These are phyloP conservation scores for Acanthisitta chloris DNA, from an alignment of 2,113 vertebrate species.

Conservation along the genomic window DNA sequence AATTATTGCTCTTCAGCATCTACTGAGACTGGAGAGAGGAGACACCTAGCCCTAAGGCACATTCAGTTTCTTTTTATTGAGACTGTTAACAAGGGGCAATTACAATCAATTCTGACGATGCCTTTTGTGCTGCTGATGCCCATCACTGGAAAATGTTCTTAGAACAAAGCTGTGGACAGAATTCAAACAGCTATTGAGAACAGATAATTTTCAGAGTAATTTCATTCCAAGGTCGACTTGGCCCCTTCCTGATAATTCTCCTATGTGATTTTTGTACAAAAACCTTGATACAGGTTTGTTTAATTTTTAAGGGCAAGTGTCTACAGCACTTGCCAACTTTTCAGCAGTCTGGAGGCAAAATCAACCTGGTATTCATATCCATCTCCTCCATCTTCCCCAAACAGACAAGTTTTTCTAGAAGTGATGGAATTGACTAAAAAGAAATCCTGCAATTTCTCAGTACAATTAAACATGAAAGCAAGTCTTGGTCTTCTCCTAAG, in stretches of 20 bases:
- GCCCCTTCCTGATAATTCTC: not conserved
- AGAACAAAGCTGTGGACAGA: not conserved
- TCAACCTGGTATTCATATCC: not conserved
- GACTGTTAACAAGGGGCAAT: not conserved
- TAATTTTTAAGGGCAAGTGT: not conserved
- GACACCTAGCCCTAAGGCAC: not conserved
- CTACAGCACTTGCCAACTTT: not conserved
- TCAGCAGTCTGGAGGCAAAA: not conserved
- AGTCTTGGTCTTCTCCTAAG: not conserved
- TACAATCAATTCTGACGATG: not conserved
- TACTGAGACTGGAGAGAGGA: not conserved
- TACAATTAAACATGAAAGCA: not conserved
- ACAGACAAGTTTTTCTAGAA: not conserved
- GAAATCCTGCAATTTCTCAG: not conserved
- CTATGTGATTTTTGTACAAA: not conserved
- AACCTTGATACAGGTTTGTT: not conserved
- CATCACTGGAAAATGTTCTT: not conserved
- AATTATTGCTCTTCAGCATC: not conserved
- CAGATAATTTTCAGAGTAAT: not conserved
- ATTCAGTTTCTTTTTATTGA: not conserved
- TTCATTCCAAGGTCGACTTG: not conserved
- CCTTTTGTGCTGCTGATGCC: not conserved
- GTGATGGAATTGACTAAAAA: not conserved
- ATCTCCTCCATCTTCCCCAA: not conserved
- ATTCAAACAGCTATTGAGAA: not conserved